Evolutionary conservation across 2,113 vertebrate species (phyloP).

Genomic region (Grus americana): DNA sequence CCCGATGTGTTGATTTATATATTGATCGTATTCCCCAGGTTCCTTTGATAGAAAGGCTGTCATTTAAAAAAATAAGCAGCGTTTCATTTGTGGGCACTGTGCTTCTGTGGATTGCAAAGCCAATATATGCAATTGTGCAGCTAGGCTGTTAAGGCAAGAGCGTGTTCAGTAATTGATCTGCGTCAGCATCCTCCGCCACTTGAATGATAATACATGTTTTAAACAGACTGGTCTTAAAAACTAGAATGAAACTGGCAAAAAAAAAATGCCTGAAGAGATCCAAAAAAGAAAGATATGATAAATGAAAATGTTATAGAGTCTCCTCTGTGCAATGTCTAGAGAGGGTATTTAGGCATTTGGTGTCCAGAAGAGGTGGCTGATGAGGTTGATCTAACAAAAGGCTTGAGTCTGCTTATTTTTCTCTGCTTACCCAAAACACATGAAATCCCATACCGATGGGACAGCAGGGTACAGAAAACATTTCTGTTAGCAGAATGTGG

Average conservation of each 20-base stretch:
- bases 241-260: neutral
- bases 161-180: neutral
- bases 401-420: neutral
- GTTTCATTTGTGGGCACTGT: neutral
- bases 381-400: neutral
- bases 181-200: neutral
- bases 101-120: neutral
- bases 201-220: neutral
- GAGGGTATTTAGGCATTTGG: neutral
- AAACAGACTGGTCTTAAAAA: neutral
- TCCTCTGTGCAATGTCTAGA: neutral
- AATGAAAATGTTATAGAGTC: neutral
- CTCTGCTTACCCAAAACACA: neutral
- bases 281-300: neutral
- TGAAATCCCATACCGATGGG: neutral
- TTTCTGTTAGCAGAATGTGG: neutral
- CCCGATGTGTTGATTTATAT: neutral
- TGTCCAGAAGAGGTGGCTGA: neutral
- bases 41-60: neutral
- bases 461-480: neutral
- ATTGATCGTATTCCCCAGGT: neutral
- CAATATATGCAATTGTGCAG: neutral
- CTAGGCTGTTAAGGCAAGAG: neutral
- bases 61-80: neutral
- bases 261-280: neutral